Evolutionary conservation across 2,888 invertebrate species (phyloP).

Genomic region (Anagyrus pseudococci): DNA sequence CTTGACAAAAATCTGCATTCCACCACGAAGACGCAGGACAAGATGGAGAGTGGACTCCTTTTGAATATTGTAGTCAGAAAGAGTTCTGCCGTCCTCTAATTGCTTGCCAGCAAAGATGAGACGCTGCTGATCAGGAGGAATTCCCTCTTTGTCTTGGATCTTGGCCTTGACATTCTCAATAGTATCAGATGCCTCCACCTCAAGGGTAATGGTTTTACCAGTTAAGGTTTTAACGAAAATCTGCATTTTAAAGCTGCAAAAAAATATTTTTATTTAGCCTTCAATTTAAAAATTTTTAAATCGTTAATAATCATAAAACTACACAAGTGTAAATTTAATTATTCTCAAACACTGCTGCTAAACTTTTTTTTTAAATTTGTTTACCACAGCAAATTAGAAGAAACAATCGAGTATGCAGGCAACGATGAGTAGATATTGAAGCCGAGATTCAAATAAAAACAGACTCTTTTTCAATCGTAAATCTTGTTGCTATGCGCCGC

Average conservation of each 20-base stretch:
- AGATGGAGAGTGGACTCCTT: conserved; percentile 75
- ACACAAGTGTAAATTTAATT: too few species aligned
- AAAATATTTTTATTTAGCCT: neutral
- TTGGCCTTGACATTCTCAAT: conserved; percentile 44
- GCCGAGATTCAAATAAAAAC: too few species aligned
- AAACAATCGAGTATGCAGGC: too few species aligned
- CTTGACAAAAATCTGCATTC: conserved; percentile 66
- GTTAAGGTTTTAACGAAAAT: conserved; percentile 64
- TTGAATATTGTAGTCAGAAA: conserved; percentile 92
- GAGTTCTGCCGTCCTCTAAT: conserved; percentile 88
- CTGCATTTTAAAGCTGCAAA: conserved; percentile 73
- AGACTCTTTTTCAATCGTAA: too few species aligned
- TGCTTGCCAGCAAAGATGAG: conserved; percentile 93
- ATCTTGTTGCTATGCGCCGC: too few species aligned
- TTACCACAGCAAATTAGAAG: too few species aligned
- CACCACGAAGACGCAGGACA: conserved; percentile 37
- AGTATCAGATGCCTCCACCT: conserved; percentile 43
- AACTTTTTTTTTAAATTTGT: too few species aligned
- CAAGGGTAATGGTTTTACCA: conserved; percentile 45
- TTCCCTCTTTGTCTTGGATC: conserved; percentile 55
- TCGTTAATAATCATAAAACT: too few species aligned
- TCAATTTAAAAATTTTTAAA: too few species aligned
- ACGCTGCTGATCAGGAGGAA: conserved; percentile 82
- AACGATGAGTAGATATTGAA: too few species aligned
- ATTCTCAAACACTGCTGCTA: too few species aligned